phyloP scores from a whole-genome alignment of 2,797 vertebrate species.

The Limnodromus scolopaceus region DNA sequence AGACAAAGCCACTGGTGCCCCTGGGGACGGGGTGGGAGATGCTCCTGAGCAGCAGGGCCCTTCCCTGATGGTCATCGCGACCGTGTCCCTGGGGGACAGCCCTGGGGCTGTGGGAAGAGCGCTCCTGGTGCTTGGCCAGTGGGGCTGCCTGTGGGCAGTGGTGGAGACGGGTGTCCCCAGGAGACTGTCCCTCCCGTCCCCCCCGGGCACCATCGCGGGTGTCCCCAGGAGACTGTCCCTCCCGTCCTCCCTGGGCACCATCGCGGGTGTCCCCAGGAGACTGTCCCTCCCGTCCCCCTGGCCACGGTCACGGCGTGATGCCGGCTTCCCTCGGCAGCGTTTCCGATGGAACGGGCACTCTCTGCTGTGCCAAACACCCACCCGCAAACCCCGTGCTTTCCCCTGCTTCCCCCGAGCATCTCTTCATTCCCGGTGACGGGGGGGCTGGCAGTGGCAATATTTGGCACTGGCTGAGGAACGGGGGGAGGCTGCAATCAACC shows the following conservation, averaged over 20 bases:
- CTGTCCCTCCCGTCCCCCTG: not conserved
- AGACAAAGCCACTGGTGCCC: fast-evolving
- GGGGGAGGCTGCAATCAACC: not conserved
- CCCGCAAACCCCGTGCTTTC: fast-evolving
- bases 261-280: no score
- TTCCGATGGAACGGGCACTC: not conserved
- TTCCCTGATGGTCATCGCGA: not conserved
- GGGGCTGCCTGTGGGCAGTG: fast-evolving
- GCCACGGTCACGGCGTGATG: fast-evolving
- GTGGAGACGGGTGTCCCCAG: not conserved
- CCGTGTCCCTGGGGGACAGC: not conserved
- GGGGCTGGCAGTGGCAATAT: not conserved
- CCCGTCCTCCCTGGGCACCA: no score
- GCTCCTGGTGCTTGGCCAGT: fast-evolving
- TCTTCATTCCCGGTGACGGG: fast-evolving
- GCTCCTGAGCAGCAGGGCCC: not conserved
- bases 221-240: not conserved
- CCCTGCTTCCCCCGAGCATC: no score
- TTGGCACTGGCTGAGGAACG: not conserved
- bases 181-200: not conserved
- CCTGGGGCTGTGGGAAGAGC: not conserved
- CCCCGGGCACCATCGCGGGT: no score
- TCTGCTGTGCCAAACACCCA: not conserved
- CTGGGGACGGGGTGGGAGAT: no score
- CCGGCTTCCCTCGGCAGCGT: not conserved